Percentiles rank a stretch among this genome's conserved stretches.
Conservation (phyloP, 1,140 invertebrate genomes). For the Heliconius congener region DNA sequence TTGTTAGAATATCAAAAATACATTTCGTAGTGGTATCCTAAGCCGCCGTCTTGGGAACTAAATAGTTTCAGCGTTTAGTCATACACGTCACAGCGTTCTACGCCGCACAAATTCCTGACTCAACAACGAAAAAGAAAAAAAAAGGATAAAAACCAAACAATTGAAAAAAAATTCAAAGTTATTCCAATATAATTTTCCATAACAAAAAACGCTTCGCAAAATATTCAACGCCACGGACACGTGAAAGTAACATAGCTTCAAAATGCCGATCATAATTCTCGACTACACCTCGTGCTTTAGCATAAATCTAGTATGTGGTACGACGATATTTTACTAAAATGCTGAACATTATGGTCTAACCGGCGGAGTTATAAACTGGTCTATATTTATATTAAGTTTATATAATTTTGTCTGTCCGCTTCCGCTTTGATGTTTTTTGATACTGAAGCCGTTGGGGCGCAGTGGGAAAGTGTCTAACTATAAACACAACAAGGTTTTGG, state of each 20-base stretch:
- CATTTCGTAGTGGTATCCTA: too few relatives aligned
- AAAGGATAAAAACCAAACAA: not conserved
- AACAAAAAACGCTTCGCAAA: constrained; percentile 24
- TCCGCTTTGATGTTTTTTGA: too few relatives aligned
- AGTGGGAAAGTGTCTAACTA: too few relatives aligned
- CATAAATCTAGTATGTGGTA: constrained; percentile 54
- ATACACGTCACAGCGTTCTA: too few relatives aligned
- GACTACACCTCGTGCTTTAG: constrained; percentile 46
- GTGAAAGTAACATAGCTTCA: constrained; percentile 40
- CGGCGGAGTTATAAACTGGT: constrained; percentile 23
- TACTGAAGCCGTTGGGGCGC: not conserved
- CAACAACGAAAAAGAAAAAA: too few relatives aligned
- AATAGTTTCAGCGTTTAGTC: too few relatives aligned
- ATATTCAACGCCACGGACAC: constrained; percentile 16
- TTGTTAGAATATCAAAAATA: too few relatives aligned
- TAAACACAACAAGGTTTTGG: too few relatives aligned
- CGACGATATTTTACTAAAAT: constrained; percentile 52
- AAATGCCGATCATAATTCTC: constrained; percentile 56
- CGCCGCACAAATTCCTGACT: too few relatives aligned
- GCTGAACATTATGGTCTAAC: constrained; percentile 31
- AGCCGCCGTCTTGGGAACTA: too few relatives aligned
- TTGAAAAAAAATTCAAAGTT: not conserved
- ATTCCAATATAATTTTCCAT: constrained; percentile 1
- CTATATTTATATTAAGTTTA: constrained; percentile 12
- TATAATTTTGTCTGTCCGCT: not conserved